Evolutionary conservation across 2,113 vertebrate species (phyloP).

Genomic region (Triplophysa tibetana): DNA sequence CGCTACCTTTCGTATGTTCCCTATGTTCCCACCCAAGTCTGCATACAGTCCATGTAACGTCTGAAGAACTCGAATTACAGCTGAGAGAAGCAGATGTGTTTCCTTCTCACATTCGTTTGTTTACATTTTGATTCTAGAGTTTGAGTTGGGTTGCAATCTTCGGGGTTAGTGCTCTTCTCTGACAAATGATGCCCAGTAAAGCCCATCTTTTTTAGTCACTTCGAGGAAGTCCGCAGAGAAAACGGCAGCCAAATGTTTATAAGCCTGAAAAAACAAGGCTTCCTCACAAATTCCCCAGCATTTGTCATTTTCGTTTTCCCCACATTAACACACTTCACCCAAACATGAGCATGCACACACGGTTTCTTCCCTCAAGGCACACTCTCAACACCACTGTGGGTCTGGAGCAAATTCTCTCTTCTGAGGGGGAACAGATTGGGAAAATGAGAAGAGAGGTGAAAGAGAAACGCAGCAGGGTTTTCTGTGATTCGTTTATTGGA

Average conservation of each 20-base stretch:
- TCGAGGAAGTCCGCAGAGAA: neutral
- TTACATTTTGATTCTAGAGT: neutral
- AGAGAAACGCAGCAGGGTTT: neutral
- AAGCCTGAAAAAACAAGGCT: neutral
- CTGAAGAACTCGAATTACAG: conserved; percentile 5
- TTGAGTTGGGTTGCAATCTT: neutral
- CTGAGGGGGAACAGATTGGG: neutral
- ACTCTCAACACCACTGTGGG: conserved; percentile 16
- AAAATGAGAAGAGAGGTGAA: conserved; percentile 5
- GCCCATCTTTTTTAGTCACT: neutral
- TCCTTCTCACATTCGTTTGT: neutral
- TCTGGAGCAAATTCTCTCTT: conserved; percentile 10
- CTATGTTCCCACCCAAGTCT: conserved; percentile 10
- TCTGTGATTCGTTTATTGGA: conserved; percentile 37
- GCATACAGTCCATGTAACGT: neutral
- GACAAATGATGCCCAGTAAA: neutral
- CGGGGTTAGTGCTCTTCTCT: neutral
- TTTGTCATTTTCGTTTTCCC: conserved; percentile 7
- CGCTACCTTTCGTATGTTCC: neutral
- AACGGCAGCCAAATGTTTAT: neutral
- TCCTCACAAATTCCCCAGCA: neutral
- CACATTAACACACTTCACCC: conserved; percentile 16
- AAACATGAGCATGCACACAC: neutral
- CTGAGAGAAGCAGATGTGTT: conserved; percentile 2
- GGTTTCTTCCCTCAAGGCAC: neutral